These are phyloP conservation scores for Caenorhabditis drosophilae DNA, from an alignment of 2,888 invertebrate genomes.

Conservation along the genomic window DNA sequence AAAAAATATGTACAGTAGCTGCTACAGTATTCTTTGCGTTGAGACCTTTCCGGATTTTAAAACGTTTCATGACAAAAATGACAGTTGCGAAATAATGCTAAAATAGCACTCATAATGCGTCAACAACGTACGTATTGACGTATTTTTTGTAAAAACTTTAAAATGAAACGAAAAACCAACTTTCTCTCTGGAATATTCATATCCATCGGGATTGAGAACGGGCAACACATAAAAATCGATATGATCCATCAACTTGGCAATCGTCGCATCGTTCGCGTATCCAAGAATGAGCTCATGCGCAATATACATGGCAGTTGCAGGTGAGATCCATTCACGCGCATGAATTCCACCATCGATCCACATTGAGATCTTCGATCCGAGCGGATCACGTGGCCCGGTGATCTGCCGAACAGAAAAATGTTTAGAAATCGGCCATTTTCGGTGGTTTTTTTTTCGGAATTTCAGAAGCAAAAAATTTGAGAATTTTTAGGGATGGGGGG, in stretches of 20 bases:
- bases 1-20: too few relatives aligned
- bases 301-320: constrained; percentile 60
- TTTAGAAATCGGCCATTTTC: too few relatives aligned
- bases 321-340: constrained; percentile 57
- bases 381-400: constrained; percentile 41
- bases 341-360: constrained; percentile 68
- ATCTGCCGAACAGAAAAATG: too few relatives aligned
- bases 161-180: constrained; percentile 13
- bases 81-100: too few relatives aligned
- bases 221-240: constrained; percentile 68
- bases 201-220: constrained; percentile 67
- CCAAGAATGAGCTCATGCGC: constrained; percentile 39
- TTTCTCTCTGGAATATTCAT: constrained; percentile 60
- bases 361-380: constrained; percentile 49
- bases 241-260: constrained; percentile 58
- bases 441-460: too few relatives aligned
- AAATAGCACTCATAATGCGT: too few relatives aligned
- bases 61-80: too few relatives aligned
- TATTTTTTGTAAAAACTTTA: background rate
- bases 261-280: constrained; percentile 43
- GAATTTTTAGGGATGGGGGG: too few relatives aligned
- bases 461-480: too few relatives aligned
- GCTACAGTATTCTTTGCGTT: too few relatives aligned
- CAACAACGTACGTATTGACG: too few relatives aligned
- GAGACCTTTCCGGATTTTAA: too few relatives aligned